Conservation (phyloP, 2,797 vertebrate genomes). For the Vipera ursinii region DNA sequence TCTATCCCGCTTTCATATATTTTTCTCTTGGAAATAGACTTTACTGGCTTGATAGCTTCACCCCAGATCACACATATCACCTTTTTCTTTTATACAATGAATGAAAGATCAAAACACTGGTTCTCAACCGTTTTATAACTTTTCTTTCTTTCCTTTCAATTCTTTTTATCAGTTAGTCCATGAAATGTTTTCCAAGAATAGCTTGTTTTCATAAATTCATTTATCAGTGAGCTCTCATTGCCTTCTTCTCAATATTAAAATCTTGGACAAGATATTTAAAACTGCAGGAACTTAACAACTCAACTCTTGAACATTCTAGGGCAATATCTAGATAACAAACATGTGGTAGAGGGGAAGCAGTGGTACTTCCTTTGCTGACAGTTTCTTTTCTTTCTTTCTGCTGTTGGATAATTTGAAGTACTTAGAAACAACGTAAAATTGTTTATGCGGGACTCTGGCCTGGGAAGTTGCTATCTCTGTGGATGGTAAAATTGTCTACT, state of each 20-base stretch:
- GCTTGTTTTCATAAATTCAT: slow-evolving; percentile 16
- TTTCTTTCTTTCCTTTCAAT: neutral
- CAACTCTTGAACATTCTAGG: neutral
- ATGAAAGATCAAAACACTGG: slow-evolving; percentile 9
- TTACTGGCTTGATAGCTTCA: slow-evolving; percentile 12
- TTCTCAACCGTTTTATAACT: neutral
- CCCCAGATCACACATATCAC: neutral
- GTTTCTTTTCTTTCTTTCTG: neutral
- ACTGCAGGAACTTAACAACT: neutral
- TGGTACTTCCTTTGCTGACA: neutral
- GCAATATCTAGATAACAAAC: neutral
- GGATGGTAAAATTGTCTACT: neutral
- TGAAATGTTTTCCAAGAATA: neutral
- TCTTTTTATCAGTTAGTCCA: slow-evolving; percentile 15
- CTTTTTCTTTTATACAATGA: neutral
- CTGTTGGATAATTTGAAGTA: neutral
- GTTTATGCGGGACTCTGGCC: neutral
- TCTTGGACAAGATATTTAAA: neutral
- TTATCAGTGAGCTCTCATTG: neutral
- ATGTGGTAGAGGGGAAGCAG: neutral
- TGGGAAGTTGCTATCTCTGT: neutral
- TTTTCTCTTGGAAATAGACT: slow-evolving; percentile 9
- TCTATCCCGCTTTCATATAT: neutral
- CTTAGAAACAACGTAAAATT: neutral
- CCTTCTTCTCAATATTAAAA: slow-evolving; percentile 8